Base-by-base conservation (phyloP, 1,140 invertebrate genomes). In the Neuroterus valhalla region DNA sequence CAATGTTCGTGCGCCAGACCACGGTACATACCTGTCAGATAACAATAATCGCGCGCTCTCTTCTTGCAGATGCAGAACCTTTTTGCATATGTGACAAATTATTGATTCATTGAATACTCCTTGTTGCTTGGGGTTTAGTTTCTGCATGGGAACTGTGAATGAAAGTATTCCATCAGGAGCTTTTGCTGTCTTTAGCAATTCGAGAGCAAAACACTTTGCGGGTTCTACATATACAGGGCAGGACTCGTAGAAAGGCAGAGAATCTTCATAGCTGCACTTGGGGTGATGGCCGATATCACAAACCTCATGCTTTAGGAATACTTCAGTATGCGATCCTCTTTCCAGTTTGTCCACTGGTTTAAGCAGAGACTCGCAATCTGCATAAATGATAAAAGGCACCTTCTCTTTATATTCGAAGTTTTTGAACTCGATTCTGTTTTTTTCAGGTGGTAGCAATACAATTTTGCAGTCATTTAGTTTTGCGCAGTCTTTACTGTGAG, bases 1-100 rank as follows among this genome's bases (percentile, higher is more conserved):
- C 86, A 88, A 21, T 23, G 23, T 14, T 78, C 71, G 78, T 89
- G 87, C 2, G 83, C 84, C 12, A 75, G 23, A 21, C 84, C 84
- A 74, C 85, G 66, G 78, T 81, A 80, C 72, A 80, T 66, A 12
- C 84, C 84, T 44, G 82, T 88, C 2, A 87, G 75, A 77, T 86
- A 82, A 77, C 74, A 78, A 77, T 87, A 86, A 72, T 89, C 85
- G 26, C 31, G 44, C 44, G 75, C 73, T 71, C 62, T 23, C n/a
- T 68, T 26, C 15, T 62, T 38, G 12, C 2, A 3, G 8, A 5
- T 6, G 4, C 6, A 69, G 43, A 45, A 11, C 6, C 23, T 46
- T 19, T 4, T 50, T 10, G 19, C 68, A 70, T 15, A 70, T 70
- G n/a, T 50, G 45, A 23, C 45, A 50, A 3, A 14, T 26, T 1